A percentile compares a stretch with the other conserved stretches of the same genome.
Evolutionary conservation across 2,888 invertebrate genomes (phyloP).

Genomic region (Caenorhabditis sp.): DNA sequence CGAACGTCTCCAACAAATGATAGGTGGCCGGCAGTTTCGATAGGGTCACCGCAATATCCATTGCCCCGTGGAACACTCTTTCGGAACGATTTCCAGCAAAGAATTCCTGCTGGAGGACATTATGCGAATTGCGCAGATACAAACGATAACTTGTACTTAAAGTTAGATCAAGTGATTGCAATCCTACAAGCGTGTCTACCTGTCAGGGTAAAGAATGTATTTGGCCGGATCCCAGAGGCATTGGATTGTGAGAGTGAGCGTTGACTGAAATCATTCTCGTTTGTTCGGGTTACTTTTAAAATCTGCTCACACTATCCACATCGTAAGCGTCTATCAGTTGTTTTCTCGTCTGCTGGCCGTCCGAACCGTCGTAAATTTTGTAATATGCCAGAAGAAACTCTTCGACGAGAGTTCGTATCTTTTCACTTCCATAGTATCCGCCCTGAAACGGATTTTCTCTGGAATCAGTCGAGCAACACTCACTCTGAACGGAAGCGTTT

Average conservation of each 20-base stretch:
- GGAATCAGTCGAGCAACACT: neutral
- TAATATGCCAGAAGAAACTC: slow-evolving; percentile 70
- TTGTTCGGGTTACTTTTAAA: neutral
- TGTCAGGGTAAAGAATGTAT: slow-evolving; percentile 16
- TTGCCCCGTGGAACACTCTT: slow-evolving; percentile 63
- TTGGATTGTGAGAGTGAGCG: slow-evolving; percentile 69
- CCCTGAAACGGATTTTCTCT: slow-evolving; percentile 66
- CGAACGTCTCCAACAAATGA: slow-evolving; percentile 90
- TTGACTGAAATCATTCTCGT: slow-evolving; percentile 67
- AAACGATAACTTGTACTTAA: slow-evolving; percentile 50
- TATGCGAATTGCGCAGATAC: slow-evolving; percentile 80
- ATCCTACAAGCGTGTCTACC: no score
- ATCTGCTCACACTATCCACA: slow-evolving; percentile 65
- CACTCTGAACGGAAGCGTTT: slow-evolving; percentile 43
- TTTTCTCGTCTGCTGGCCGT: slow-evolving; percentile 65
- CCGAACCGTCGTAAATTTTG: slow-evolving; percentile 58
- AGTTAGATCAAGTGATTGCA: no score
- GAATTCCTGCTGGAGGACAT: slow-evolving; percentile 81
- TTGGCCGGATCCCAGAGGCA: slow-evolving; percentile 60
- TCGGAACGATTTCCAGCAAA: slow-evolving; percentile 70
- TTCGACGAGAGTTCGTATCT: slow-evolving; percentile 65
- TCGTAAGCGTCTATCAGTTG: slow-evolving; percentile 73
- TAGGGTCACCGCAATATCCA: slow-evolving; percentile 88
- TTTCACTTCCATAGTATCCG: slow-evolving; percentile 64
- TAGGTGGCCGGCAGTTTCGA: slow-evolving; percentile 88